These are phyloP conservation scores for Phoeniculus purpureus DNA, from an alignment of 2,797 vertebrate genomes.

Conservation along the genomic window DNA sequence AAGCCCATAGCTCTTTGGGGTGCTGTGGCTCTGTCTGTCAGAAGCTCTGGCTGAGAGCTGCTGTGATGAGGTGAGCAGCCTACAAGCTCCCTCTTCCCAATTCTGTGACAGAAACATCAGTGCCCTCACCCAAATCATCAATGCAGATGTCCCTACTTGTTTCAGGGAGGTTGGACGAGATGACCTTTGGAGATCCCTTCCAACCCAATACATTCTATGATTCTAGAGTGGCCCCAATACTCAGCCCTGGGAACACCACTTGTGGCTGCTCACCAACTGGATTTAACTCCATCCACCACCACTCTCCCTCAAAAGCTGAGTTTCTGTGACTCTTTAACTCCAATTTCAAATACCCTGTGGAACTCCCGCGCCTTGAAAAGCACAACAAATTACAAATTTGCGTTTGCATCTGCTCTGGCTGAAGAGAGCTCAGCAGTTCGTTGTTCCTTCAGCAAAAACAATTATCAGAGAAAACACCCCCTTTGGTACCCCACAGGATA, in stretches of 20 bases:
- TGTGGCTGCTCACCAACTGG: too few species aligned
- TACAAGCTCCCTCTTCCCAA: not conserved
- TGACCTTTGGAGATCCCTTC: too few species aligned
- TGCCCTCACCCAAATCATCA: not conserved
- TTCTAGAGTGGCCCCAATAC: too few species aligned
- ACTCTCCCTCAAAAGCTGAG: not conserved
- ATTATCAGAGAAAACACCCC: not conserved
- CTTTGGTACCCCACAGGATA: not conserved
- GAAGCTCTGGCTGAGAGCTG: not conserved
- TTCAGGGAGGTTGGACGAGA: too few species aligned
- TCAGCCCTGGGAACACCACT: too few species aligned
- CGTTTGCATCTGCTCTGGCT: not conserved
- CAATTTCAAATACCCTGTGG: not conserved
- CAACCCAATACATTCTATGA: too few species aligned
- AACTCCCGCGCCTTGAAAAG: not conserved
- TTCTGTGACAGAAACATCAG: accelerated
- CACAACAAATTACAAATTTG: not conserved
- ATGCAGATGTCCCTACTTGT: too few species aligned
- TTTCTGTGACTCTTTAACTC: not conserved
- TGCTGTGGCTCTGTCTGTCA: not conserved
- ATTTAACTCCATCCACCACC: too few species aligned
- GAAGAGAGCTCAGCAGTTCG: not conserved
- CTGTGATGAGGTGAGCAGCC: not conserved
- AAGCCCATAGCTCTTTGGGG: not conserved
- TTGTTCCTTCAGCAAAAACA: not conserved